Base-by-base conservation (phyloP, 2,888 invertebrate genomes). In the Cephus pulcher region DNA sequence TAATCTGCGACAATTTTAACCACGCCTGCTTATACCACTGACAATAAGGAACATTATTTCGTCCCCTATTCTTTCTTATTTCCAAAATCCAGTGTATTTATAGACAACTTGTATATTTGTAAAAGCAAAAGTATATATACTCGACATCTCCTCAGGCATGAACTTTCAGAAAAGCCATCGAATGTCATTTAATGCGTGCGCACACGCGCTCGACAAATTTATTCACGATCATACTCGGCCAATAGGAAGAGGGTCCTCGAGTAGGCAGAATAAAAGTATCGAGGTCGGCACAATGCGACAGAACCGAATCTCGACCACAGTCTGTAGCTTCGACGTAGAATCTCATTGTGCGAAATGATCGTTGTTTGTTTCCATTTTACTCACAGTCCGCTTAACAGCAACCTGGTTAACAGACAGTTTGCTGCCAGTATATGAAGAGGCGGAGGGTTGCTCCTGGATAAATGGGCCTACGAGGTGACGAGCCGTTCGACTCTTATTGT, bases 161-260 rank as follows among this genome's bases (percentile, higher is more conserved):
- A 3, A 71, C 32, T 71, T 71, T 34, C 80, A 75, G 79, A 80
- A 80, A 77, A 79, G 76, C 76, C 73, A 76, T 73, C 56, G 73
- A 79, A 75, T 76, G 74, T 81, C 77, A 83, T 83, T 86, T 86
- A 87, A 88, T 88, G 87, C 88, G 85, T 79, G 84, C 85, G 83
- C 87, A 86, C 88, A 87, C 86, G 83, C 84, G 82, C 77, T 74
- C 35, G 76, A 79, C 76, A 82, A 84, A 86, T 87, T 86, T 87
- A 87, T 88, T 87, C 86, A 84, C 80, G 83, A 84, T 83, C 82
- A 80, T 81, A 83, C 80, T 76, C 68, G 76, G 79, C 75, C 75
- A 75, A 75, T 75, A 79, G 78, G 81, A 80, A 82, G 80, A 34
- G 33, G 82, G 77, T n/a, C 80, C 76, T 78, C 68, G 76, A 33